These are phyloP conservation scores for Orthosia gracilis DNA, from an alignment of 2,888 invertebrate species.

Conservation along the genomic window DNA sequence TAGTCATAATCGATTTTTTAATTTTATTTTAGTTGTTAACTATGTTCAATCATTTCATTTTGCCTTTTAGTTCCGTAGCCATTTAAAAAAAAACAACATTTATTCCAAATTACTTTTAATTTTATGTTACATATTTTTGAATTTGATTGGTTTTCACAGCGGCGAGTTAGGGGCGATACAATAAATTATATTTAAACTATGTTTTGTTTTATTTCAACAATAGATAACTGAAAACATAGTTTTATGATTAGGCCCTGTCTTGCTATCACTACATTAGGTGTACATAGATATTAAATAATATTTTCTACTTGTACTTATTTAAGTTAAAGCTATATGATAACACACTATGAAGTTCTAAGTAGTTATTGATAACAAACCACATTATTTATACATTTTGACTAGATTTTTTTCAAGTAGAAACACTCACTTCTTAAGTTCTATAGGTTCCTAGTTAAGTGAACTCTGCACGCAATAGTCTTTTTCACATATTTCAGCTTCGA, in stretches of 20 bases:
- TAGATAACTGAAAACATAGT: slow-evolving; percentile 42
- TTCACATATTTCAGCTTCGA: slow-evolving; percentile 1
- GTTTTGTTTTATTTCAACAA: slow-evolving; percentile 72
- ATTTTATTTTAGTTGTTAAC: slow-evolving; percentile 53
- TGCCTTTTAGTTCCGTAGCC: slow-evolving; percentile 52
- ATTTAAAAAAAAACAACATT: slow-evolving; percentile 26
- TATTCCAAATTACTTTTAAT: slow-evolving; percentile 57
- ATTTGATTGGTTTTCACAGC: slow-evolving; percentile 62
- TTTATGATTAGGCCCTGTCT: slow-evolving; percentile 23
- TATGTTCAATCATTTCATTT: slow-evolving; percentile 51
- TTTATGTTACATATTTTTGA: slow-evolving; percentile 55
- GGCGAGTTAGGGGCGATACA: slow-evolving; percentile 60
- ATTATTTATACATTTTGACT: neutral
- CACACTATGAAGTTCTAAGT: slow-evolving; percentile 6
- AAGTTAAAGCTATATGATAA: slow-evolving; percentile 43
- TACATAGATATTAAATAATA: slow-evolving; percentile 14
- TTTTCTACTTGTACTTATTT: slow-evolving; percentile 41
- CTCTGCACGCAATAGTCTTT: neutral
- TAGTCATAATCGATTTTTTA: slow-evolving; percentile 56
- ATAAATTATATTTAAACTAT: slow-evolving; percentile 65
- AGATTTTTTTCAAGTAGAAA: slow-evolving; percentile 34
- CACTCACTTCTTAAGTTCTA: slow-evolving; percentile 2
- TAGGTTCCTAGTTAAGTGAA: neutral
- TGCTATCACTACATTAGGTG: slow-evolving; percentile 20
- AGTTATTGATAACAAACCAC: slow-evolving; percentile 9